Conservation (phyloP, 2,113 vertebrate genomes). For the Nettapus auritus region DNA sequence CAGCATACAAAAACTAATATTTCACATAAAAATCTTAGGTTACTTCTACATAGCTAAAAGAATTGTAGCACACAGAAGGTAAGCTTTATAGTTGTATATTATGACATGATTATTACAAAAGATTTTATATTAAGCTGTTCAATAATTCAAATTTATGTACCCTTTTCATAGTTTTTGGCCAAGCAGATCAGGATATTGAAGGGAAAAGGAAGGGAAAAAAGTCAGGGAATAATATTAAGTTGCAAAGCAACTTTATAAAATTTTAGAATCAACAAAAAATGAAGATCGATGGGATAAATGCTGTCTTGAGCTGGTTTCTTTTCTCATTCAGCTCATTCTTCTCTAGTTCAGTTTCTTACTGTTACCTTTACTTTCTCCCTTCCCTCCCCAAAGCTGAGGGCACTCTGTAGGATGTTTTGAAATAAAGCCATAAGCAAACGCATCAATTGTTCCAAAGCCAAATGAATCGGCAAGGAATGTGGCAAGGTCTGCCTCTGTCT, state of each 20-base stretch:
- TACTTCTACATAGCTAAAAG: neutral
- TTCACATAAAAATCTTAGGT: neutral
- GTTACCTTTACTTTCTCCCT: neutral
- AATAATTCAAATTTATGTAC: neutral
- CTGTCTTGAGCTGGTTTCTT: neutral
- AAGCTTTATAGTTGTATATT: neutral
- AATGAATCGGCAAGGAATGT: rapidly evolving
- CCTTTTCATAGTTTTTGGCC: neutral
- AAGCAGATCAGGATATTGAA: neutral
- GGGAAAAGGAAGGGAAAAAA: neutral
- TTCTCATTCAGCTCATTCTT: neutral
- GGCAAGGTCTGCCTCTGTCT: neutral
- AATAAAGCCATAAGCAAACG: neutral
- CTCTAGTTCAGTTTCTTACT: neutral
- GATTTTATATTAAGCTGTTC: neutral
- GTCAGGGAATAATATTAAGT: neutral
- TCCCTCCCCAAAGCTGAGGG: neutral
- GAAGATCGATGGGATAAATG: neutral
- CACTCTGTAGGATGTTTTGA: neutral
- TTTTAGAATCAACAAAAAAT: neutral
- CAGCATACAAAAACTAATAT: neutral
- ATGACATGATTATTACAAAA: neutral
- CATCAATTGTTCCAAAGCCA: neutral
- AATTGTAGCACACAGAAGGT: neutral
- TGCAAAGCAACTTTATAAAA: neutral